Evolutionary conservation across 2,888 invertebrate species (phyloP).

Genomic region (Gastrophysa polygoni): DNA sequence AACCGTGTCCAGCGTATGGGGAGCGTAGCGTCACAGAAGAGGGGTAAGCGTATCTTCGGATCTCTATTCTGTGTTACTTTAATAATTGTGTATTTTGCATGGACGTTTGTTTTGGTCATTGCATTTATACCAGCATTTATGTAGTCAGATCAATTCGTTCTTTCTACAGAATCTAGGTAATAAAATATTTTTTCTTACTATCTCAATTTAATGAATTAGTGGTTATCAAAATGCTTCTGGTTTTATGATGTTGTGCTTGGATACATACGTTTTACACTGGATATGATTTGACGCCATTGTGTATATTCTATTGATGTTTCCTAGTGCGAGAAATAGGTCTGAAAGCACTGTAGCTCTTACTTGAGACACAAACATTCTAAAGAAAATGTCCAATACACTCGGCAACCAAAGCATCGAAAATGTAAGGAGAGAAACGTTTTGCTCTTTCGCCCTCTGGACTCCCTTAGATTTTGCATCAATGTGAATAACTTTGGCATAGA

Average conservation of each 20-base stretch:
- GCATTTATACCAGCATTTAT: too few species aligned
- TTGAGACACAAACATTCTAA: slow-evolving; percentile 46
- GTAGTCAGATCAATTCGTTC: too few species aligned
- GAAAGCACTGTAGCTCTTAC: slow-evolving; percentile 41
- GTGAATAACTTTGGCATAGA: slow-evolving; percentile 48
- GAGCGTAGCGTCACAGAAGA: too few species aligned
- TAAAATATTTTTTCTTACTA: not conserved
- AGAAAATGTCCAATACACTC: slow-evolving; percentile 48
- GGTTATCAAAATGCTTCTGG: slow-evolving; percentile 31
- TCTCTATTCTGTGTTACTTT: too few species aligned
- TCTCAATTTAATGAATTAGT: not conserved
- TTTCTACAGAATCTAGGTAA: not conserved
- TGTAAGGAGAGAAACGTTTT: slow-evolving; percentile 40
- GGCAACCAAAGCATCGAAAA: slow-evolving; percentile 52
- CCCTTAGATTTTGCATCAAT: slow-evolving; percentile 35
- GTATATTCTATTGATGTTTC: slow-evolving; percentile 44
- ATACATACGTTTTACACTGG: slow-evolving; percentile 36
- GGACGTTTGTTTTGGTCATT: too few species aligned
- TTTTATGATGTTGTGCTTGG: slow-evolving; percentile 39
- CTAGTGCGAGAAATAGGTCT: slow-evolving; percentile 46
- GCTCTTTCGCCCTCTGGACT: slow-evolving; percentile 32
- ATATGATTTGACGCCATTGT: slow-evolving; percentile 39
- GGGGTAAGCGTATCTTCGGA: too few species aligned
- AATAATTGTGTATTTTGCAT: too few species aligned
- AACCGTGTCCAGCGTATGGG: too few species aligned